Percentiles rank a stretch among this genome's conserved stretches.
Evolutionary conservation across 2,888 invertebrate species (phyloP).

Genomic region (Ormyrus thymus): DNA sequence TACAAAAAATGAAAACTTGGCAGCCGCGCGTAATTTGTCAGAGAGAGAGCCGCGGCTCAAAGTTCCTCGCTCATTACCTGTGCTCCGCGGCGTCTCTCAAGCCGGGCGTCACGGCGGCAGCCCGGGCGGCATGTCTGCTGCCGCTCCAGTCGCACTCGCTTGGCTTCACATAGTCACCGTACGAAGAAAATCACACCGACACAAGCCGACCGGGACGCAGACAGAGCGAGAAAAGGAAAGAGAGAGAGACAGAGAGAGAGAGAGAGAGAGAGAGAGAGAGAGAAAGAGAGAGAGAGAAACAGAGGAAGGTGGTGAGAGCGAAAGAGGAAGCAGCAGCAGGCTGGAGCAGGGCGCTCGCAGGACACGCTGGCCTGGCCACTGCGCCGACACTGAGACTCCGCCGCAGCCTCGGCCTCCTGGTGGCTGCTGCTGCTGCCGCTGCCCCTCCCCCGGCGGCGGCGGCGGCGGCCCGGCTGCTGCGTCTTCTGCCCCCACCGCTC

Average conservation of each 20-base stretch:
- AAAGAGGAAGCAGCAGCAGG: background rate
- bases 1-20: too few species aligned
- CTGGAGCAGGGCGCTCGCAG: constrained; percentile 60
- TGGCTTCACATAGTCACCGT: too few species aligned
- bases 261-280: background rate
- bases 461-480: constrained; percentile 23
- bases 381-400: constrained; percentile 72
- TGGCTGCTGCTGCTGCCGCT: constrained; percentile 30
- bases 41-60: constrained; percentile 17
- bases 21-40: too few species aligned
- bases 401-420: constrained; percentile 51
- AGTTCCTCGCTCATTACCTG: too few species aligned
- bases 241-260: background rate
- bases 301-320: background rate
- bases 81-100: constrained; percentile 30
- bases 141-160: too few species aligned
- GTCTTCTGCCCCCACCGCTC: constrained; percentile 30
- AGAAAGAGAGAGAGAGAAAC: background rate
- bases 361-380: constrained; percentile 75
- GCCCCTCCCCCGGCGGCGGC: constrained; percentile 31
- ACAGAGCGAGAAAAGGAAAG: background rate
- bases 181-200: constrained; percentile 4
- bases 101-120: constrained; percentile 61
- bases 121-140: constrained; percentile 72
- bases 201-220: too few species aligned